Evolutionary conservation across 2,797 vertebrate genomes (phyloP).

Genomic region (Cygnus olor): DNA sequence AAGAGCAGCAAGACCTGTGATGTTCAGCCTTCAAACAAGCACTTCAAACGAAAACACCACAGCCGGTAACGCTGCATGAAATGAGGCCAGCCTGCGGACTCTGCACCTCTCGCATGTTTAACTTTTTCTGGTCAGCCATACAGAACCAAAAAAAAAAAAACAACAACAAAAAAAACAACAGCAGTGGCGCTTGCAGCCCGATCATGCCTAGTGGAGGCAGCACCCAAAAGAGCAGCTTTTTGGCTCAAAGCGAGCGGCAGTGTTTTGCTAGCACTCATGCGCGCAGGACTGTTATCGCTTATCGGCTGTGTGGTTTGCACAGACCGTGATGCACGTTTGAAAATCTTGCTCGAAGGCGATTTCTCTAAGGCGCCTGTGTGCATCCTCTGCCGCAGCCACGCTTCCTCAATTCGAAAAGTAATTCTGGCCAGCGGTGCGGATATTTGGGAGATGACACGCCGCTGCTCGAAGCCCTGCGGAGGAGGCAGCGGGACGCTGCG

Average conservation of each 20-base stretch:
- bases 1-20: fast-evolving
- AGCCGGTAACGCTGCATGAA: neutral
- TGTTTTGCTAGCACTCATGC: neutral
- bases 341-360: neutral
- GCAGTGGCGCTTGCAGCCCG: neutral
- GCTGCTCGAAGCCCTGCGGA: neutral
- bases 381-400: too few relatives aligned
- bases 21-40: neutral
- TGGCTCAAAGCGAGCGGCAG: neutral
- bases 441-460: neutral
- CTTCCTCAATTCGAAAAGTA: neutral
- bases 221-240: neutral
- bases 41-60: neutral
- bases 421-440: neutral
- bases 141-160: neutral
- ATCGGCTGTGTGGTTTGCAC: neutral
- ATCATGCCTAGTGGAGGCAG: neutral
- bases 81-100: too few relatives aligned
- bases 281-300: neutral
- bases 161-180: neutral
- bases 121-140: neutral
- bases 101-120: too few relatives aligned
- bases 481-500: neutral
- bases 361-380: neutral
- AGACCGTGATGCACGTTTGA: neutral